Percentiles rank a stretch among this genome's conserved stretches.
phyloP scores from a whole-genome alignment of 2,888 invertebrate genomes.

The Xylocampa areola region DNA sequence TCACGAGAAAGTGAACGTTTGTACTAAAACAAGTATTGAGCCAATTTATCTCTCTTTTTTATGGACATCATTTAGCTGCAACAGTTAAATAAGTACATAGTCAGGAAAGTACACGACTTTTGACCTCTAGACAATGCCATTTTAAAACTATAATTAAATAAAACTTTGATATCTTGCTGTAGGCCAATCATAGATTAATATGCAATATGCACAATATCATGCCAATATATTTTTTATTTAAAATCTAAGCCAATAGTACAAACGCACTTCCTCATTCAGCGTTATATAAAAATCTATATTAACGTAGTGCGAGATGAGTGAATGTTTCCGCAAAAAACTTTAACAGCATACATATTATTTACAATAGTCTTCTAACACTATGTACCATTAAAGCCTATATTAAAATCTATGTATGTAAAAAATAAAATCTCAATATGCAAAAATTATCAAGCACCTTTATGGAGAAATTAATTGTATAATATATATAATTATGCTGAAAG shows the following conservation, averaged over 20 bases:
- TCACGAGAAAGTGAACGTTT: slow-evolving; percentile 42
- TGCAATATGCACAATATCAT: slow-evolving; percentile 3
- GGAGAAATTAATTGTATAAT: slow-evolving; percentile 54
- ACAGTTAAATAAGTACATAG: slow-evolving; percentile 2
- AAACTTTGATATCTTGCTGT: slow-evolving; percentile 9
- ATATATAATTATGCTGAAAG: slow-evolving; percentile 48
- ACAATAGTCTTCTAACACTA: slow-evolving; percentile 49
- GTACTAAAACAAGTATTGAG: slow-evolving; percentile 27
- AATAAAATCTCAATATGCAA: slow-evolving; percentile 70
- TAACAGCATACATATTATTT: slow-evolving; percentile 63
- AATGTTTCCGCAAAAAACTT: slow-evolving; percentile 51
- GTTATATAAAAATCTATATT: slow-evolving; percentile 50
- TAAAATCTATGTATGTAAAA: slow-evolving; percentile 59
- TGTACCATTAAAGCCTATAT: slow-evolving; percentile 54
- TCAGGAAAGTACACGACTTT: slow-evolving; percentile 6
- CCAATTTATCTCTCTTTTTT: slow-evolving; percentile 4
- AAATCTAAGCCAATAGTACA: slow-evolving; percentile 32
- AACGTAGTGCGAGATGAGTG: slow-evolving; percentile 48
- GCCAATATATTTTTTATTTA: slow-evolving; percentile 18
- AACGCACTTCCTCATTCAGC: slow-evolving; percentile 49
- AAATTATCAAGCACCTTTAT: slow-evolving; percentile 73
- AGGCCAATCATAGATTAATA: slow-evolving; percentile 16
- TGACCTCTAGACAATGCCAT: slow-evolving; percentile 3
- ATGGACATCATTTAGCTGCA: slow-evolving; percentile 16
- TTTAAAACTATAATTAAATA: slow-evolving; percentile 23